phyloP scores from a whole-genome alignment of 2,888 invertebrate genomes.

The Scelioninae gen. 2 region DNA sequence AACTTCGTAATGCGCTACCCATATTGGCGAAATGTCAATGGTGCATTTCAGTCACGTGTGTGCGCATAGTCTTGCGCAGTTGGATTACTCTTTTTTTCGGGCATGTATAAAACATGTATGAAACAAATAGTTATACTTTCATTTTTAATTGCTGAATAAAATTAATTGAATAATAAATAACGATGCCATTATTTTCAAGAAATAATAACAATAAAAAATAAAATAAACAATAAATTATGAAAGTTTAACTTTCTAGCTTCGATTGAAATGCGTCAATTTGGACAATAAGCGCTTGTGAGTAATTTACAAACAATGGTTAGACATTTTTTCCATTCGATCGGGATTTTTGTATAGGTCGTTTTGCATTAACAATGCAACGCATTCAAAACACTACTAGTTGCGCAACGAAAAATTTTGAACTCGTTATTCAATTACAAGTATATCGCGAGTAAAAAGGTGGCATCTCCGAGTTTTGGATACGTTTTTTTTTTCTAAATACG shows the following conservation, averaged over 20 bases:
- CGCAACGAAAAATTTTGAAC: conserved; percentile 35
- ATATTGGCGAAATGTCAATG: no score
- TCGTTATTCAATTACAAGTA: conserved; percentile 53
- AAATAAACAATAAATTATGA: no score
- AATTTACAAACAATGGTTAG: conserved; percentile 32
- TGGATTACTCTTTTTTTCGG: no score
- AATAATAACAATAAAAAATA: no score
- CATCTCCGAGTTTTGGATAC: conserved; percentile 33
- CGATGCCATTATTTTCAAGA: no score
- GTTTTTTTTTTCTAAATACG: conserved; percentile 36
- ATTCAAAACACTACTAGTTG: conserved; percentile 37
- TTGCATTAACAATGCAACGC: conserved; percentile 49
- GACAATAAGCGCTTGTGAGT: conserved; percentile 47
- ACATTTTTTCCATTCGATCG: conserved; percentile 48
- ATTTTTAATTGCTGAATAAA: no score
- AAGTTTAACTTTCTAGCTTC: conserved; percentile 35
- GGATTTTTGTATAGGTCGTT: conserved; percentile 46
- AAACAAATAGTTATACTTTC: no score
- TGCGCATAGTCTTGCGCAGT: no score
- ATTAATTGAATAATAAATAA: no score
- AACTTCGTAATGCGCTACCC: no score
- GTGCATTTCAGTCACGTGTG: no score
- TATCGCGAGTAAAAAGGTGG: conserved; percentile 34
- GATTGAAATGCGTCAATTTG: conserved; percentile 42
- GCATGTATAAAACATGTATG: no score